Base-by-base conservation (phyloP, 2,888 invertebrate genomes). In the Fragum whitleyi region DNA sequence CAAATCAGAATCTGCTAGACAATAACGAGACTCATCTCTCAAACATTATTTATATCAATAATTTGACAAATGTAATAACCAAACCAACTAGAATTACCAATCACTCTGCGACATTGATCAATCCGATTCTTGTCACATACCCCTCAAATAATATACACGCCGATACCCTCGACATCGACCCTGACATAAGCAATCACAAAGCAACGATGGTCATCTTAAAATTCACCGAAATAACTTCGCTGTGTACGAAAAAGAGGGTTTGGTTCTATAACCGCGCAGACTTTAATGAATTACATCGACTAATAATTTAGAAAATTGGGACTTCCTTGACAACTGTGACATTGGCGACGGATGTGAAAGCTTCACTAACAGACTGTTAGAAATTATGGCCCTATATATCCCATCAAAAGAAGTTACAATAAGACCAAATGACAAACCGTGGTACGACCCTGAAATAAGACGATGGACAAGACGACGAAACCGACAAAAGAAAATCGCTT, bases 391-490 rank as follows among this genome's bases (percentile, higher is more conserved):
- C 14, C 59, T 21, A 42, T 74, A 57, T 26, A 74, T 74, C 16
- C 74, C 67, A 23, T 55, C 23, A 29, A 74, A 74, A 74, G 26
- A 23, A 29, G 36, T 74, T 11, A 32, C 39, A 26, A 39, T 74
- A 9, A 28, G 74, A 32, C 57, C 67, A 11, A 55, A 74, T 26
- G 74, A 74, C 26, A 65, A 68, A 55, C 70, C 76, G 1, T 76
- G 76, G 76, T 76, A 69, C 47, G 62, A 70, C 36, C 61, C 70
- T 11, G 36, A 47, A 51, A 76, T 61, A 16, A 59, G 76, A 51
- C 21, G 47, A 28, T 14, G 14, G 16, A 29, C 39, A 39, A 42
- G 76, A 53, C 29, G n/a, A 53, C 42, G 70, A 23, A 70, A 76
- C 36, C 39, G 61, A 21, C 61, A 23, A 5, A 76, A 76, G 59